Percentiles rank a stretch among this genome's conserved stretches.
phyloP scores from a whole-genome alignment of 2,888 invertebrate genomes.

The Catocala fraxini region DNA sequence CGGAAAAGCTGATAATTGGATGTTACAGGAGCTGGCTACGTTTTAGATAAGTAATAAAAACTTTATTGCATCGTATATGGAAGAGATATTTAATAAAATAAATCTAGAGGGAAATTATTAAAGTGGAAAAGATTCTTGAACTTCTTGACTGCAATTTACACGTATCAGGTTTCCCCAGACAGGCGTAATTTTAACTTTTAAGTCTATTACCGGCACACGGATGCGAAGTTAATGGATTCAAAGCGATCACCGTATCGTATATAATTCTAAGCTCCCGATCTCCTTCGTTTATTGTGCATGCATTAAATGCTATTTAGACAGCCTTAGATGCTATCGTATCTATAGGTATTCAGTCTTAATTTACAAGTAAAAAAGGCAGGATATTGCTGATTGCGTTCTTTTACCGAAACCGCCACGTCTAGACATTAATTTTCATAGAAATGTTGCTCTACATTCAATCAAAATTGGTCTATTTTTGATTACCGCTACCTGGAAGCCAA shows the following conservation, averaged over 20 bases:
- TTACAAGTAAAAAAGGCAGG: slow-evolving; percentile 40
- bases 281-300: slow-evolving; percentile 28
- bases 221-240: slow-evolving; percentile 38
- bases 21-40: slow-evolving; percentile 19
- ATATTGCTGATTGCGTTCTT: slow-evolving; percentile 13
- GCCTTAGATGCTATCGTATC: slow-evolving; percentile 36
- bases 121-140: slow-evolving; percentile 2
- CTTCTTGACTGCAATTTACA: slow-evolving; percentile 21
- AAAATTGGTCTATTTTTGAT: slow-evolving; percentile 11
- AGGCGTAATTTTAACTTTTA: slow-evolving; percentile 20
- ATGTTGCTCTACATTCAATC: slow-evolving; percentile 8
- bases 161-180: slow-evolving; percentile 23
- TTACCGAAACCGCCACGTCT: slow-evolving; percentile 4
- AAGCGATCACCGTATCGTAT: slow-evolving; percentile 37
- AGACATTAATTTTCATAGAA: not conserved
- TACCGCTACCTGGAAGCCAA: slow-evolving; percentile 43
- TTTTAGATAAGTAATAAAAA: slow-evolving; percentile 30
- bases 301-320: slow-evolving; percentile 34
- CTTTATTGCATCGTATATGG: slow-evolving; percentile 16
- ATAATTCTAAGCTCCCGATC: slow-evolving; percentile 23
- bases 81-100: slow-evolving; percentile 10
- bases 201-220: slow-evolving; percentile 30
- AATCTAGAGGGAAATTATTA: slow-evolving; percentile 12
- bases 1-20: slow-evolving; percentile 51
- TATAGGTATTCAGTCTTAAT: slow-evolving; percentile 33